Evolutionary conservation across 1,140 invertebrate genomes (phyloP).

Genomic region (Samia ricini): DNA sequence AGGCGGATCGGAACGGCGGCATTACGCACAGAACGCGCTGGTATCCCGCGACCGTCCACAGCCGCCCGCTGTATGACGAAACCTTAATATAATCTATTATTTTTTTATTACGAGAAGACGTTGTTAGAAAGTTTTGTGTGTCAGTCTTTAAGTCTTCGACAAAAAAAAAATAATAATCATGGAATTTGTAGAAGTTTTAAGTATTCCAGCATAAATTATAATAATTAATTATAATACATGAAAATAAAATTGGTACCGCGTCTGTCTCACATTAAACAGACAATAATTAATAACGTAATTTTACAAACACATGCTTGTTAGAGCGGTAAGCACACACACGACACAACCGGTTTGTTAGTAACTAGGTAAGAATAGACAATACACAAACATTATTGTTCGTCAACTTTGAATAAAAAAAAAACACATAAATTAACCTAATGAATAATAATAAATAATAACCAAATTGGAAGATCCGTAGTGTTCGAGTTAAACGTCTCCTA

Average conservation of each 20-base stretch:
- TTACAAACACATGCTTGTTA: constrained; percentile 75
- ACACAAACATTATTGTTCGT: constrained; percentile 54
- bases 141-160: constrained; percentile 56
- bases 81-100: too few species aligned
- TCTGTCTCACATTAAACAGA: constrained; percentile 21
- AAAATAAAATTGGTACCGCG: constrained; percentile 32
- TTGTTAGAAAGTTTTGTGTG: constrained; percentile 38
- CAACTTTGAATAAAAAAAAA: constrained; percentile 41
- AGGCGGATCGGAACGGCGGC: constrained; percentile 15
- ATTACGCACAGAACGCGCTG: too few species aligned
- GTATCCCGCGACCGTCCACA: too few species aligned
- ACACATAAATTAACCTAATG: constrained; percentile 52
- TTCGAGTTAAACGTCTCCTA: constrained; percentile 12
- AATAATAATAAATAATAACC: constrained; percentile 68
- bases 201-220: constrained; percentile 76
- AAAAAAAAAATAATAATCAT: constrained; percentile 20
- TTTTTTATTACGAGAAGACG: constrained; percentile 38
- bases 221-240: constrained; percentile 29
- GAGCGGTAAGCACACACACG: constrained; percentile 73
- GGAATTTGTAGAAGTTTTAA: constrained; percentile 30
- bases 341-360: constrained; percentile 76
- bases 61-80: too few species aligned
- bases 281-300: constrained; percentile 31
- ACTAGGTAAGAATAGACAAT: constrained; percentile 56
- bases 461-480: constrained; percentile 51